Evolutionary conservation across 2,113 vertebrate genomes (phyloP), one percentile per base, ranked within the genome.

Genomic region (Caloenas nicobarica): DNA sequence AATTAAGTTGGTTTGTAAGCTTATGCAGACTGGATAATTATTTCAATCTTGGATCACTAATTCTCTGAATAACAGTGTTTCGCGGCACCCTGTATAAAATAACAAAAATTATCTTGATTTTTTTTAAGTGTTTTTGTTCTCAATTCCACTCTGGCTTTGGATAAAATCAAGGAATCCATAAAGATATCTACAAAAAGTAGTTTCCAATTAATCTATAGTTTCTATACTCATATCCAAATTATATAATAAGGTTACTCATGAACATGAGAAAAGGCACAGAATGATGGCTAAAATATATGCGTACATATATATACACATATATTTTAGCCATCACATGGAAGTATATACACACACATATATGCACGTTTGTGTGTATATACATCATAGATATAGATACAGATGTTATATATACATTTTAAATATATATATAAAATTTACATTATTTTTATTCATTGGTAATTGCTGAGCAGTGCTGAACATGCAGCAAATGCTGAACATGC

Each of bases 1-100:
- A 93, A 78, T 76, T 94, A 86, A 73, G 29, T 71, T 60, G 48
- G 16, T 24, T 88, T 95, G 70, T 77, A 86, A 70, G 31, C 54
- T 93, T 95, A 29, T 60, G 9, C 33, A 92, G 70, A 91, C 73
- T 57, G 76, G 58, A 72, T 95, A 95, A 91, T 64, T 90, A 73
- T 69, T 85, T 78, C 50, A 72, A 8, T 58, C 33, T 34, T 88
- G 56, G 26, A 71, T 91, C 19, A 57, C 38, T 94, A 94, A 88
- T 88, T 94, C 81, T 86, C 62, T 46, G 28, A 71, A 71, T 23
- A 86, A 22, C 25, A 57, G 44, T 7, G 19, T 84, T 90, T 91
- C 85, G 34, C 61, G 21, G 29, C 6, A 48, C 3, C 19, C 51
- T 79, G 34, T 53, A 33, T 53, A 14, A 51, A 38, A 26, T 15